phyloP scores from a whole-genome alignment of 2,888 invertebrate genomes.

The Rhingia campestris region DNA sequence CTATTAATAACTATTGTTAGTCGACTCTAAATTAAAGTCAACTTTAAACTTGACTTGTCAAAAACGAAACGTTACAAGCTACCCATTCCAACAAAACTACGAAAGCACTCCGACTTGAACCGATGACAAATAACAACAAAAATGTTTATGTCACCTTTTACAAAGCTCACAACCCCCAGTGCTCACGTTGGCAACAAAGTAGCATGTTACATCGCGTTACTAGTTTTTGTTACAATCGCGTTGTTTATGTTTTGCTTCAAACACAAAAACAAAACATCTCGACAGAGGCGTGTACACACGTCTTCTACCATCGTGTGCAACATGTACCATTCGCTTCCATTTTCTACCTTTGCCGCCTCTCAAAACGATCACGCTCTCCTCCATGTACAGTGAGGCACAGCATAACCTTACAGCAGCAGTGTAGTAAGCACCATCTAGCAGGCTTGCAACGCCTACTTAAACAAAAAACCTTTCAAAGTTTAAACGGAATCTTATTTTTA shows the following conservation, averaged over 20 bases:
- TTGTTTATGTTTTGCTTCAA: conserved; percentile 44
- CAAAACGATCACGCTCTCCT: conserved; percentile 11
- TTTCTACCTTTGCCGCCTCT: neutral
- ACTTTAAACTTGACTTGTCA: too few relatives aligned
- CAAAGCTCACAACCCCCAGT: neutral
- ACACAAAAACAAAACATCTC: conserved; percentile 45
- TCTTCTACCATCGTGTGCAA: conserved; percentile 39
- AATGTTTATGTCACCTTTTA: neutral
- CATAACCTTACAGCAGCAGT: conserved; percentile 1
- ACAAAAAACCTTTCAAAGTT: conserved; percentile 44
- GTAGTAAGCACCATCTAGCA: conserved; percentile 28
- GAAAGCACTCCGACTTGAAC: too few relatives aligned
- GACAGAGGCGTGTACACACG: conserved; percentile 62
- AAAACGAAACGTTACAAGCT: too few relatives aligned
- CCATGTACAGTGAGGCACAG: conserved; percentile 5
- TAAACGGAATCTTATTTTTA: conserved; percentile 48
- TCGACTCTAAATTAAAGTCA: too few relatives aligned
- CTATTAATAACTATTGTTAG: too few relatives aligned
- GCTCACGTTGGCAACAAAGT: conserved; percentile 18
- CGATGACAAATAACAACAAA: too few relatives aligned
- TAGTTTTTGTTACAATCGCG: conserved; percentile 12
- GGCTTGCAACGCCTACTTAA: conserved; percentile 61
- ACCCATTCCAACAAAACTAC: too few relatives aligned
- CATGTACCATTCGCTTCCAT: conserved; percentile 43
- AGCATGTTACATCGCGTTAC: neutral